phyloP scores from a whole-genome alignment of 2,888 invertebrate genomes.

The Dryomyza anilis region DNA sequence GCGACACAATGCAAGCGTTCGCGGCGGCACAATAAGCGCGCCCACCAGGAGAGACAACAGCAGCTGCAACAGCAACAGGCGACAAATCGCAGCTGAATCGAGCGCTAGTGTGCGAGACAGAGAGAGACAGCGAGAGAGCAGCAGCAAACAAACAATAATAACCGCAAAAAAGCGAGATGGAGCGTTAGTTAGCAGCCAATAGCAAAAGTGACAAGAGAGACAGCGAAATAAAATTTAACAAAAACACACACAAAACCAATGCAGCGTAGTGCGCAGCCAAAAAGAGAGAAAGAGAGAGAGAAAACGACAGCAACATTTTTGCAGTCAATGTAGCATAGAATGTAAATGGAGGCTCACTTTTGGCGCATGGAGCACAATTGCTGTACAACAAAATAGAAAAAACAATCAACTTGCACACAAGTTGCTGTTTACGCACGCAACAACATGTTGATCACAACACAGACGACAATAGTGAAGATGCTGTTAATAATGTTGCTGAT shows the following conservation, averaged over 20 bases:
- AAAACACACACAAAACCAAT: too few species aligned
- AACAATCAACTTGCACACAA: background rate
- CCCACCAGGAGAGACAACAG: conserved; percentile 45
- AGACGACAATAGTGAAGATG: background rate
- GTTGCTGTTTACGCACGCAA: background rate
- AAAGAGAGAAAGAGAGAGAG: conserved; percentile 6
- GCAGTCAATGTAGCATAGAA: conserved; percentile 15
- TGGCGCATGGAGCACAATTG: conserved; percentile 28
- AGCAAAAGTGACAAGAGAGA: background rate
- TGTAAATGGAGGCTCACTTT: background rate
- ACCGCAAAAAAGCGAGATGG: conserved; percentile 19
- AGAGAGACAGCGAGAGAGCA: conserved; percentile 19
- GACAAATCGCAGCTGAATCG: conserved; percentile 32
- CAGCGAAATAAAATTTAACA: too few species aligned
- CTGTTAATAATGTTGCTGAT: conserved; percentile 3
- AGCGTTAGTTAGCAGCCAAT: background rate
- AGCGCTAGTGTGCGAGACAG: too few species aligned
- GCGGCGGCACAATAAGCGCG: conserved; percentile 58
- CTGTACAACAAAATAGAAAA: conserved; percentile 19
- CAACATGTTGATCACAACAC: background rate
- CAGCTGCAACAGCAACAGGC: conserved; percentile 37
- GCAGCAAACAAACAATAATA: conserved; percentile 24
- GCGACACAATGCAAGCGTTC: conserved; percentile 58
- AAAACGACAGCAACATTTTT: conserved; percentile 7
- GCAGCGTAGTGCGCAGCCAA: too few species aligned